Evolutionary conservation across 2,888 invertebrate species (phyloP).

Genomic region (Scaptomyza tumidula): DNA sequence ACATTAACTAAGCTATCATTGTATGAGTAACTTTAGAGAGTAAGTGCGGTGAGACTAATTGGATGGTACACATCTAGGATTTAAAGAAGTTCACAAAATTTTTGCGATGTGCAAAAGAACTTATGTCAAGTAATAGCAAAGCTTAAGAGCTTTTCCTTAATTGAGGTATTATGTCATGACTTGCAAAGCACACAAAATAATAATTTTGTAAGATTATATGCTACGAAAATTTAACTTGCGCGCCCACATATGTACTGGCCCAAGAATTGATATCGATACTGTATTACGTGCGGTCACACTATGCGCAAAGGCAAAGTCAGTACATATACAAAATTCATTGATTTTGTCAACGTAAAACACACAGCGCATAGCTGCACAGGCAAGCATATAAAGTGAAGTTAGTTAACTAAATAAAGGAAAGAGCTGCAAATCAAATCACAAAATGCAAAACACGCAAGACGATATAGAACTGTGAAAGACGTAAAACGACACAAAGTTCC

Average conservation of each 20-base stretch:
- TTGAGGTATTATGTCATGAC: neutral
- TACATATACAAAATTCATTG: conserved; percentile 83
- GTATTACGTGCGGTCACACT: conserved; percentile 39
- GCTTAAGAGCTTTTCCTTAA: neutral
- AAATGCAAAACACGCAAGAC: conserved; percentile 38
- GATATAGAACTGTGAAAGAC: conserved; percentile 30
- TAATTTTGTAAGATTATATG: neutral
- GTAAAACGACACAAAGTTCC: conserved; percentile 19
- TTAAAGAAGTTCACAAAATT: neutral
- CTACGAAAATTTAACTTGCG: conserved; percentile 9
- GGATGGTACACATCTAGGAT: neutral
- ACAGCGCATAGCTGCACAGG: conserved; percentile 65
- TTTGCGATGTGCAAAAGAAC: neutral
- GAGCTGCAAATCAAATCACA: conserved; percentile 33
- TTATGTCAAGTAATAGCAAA: neutral
- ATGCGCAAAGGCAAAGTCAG: conserved; percentile 38
- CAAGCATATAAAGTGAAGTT: conserved; percentile 58
- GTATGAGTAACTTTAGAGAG: neutral
- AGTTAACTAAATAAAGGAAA: conserved; percentile 52
- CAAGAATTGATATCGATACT: conserved; percentile 23
- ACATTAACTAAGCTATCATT: neutral
- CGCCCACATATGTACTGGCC: conserved; percentile 2
- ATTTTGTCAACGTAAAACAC: conserved; percentile 79
- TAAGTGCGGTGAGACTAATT: neutral
- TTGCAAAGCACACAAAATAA: neutral